Evolutionary conservation across 2,113 vertebrate genomes (phyloP).

Genomic region (Sinocyclocheilus anophthalmus): DNA sequence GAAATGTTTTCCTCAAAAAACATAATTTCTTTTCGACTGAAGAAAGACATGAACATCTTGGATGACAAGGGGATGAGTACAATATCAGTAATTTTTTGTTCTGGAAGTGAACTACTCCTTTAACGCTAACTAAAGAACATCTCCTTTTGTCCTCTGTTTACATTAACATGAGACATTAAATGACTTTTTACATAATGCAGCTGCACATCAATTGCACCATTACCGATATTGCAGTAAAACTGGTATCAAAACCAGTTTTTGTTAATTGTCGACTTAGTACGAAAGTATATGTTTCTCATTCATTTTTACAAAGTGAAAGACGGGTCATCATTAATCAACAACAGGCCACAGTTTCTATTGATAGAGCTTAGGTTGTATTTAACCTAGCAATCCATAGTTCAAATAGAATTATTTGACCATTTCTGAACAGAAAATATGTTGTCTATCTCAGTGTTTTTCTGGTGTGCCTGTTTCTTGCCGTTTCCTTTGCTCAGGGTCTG

Average conservation of each 20-base stretch:
- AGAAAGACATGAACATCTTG: no score
- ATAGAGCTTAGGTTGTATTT: not conserved
- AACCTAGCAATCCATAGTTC: not conserved
- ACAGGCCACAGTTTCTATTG: not conserved
- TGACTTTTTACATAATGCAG: not conserved
- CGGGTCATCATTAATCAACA: not conserved
- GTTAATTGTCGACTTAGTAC: not conserved
- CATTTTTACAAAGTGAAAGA: not conserved
- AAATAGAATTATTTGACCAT: not conserved
- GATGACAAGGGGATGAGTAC: no score
- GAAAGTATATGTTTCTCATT: not conserved
- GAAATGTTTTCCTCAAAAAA: no score
- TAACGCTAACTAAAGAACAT: not conserved
- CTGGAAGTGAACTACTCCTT: no score
- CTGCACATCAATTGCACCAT: not conserved
- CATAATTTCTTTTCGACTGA: no score
- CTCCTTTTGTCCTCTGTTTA: not conserved
- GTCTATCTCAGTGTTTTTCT: not conserved
- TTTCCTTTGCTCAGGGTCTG: constrained; percentile 79
- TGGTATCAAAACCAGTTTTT: not conserved
- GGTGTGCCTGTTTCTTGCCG: not conserved
- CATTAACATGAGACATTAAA: not conserved
- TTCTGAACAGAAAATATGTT: not conserved
- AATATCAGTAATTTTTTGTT: no score
- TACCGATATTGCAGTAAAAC: not conserved